Evolutionary conservation across 2,888 invertebrate genomes (phyloP), one percentile per base, ranked within the genome.

Genomic region (Chelonus formosanus): DNA sequence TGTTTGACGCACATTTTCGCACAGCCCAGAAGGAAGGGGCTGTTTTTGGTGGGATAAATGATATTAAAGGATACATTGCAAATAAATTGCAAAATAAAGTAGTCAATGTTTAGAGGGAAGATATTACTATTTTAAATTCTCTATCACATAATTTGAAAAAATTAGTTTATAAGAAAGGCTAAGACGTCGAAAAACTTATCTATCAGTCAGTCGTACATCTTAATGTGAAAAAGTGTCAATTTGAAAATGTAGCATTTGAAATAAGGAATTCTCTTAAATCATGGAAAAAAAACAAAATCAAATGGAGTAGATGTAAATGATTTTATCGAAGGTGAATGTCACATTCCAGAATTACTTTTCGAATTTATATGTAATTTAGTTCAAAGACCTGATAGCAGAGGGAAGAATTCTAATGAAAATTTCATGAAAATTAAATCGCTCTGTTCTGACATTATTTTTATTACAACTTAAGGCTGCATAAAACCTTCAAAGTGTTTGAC

Each of bases 401-500:
- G 34, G 31, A 47, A 58, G 47, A 43, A 45, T n/a, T 7, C 43
- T 7, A 31, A 58, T 10, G 34, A 47, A 35, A n/a, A 34, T 34
- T n/a, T 35, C 8, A 1, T 35, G 8, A 54, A 54, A 54, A 35
- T 54, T n/a, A 54, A n/a, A 54, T 54, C 54, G 3, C 20, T 45
- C 32, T 58, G 47, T 31, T 34, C 32, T 44, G 43, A 47, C 45
- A 58, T 34, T 34, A 44, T 58, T 32, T 58, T 20, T 34, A 32
- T 31, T 44, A 34, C 45, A 45, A 58, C 34, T 20, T 45, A 58
- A 31, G 31, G 56, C 5, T 7, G 34, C 5, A 31, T 7, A 55
- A 65, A 31, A 52, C 63, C 57, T 8, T 70, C 73, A 20, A 75
- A 73, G 57, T 73, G 75, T 48, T 69, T 75, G 6, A 70, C 59